Evolutionary conservation across 2,797 vertebrate genomes (phyloP).

Genomic region (Bryconaethiops microstoma): DNA sequence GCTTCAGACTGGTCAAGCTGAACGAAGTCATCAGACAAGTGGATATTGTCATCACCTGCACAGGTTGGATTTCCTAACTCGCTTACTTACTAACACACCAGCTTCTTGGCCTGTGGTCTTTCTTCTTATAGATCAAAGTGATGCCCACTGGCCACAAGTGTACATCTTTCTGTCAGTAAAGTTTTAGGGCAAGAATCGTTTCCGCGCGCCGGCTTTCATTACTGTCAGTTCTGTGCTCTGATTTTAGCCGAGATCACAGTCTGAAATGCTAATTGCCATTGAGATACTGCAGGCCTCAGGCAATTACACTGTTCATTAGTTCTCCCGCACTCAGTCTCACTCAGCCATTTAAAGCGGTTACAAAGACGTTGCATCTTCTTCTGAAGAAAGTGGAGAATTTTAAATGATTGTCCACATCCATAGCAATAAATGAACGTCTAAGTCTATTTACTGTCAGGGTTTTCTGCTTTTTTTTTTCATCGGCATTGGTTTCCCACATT

Average conservation of each 20-base stretch:
- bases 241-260: slow-evolving; percentile 22
- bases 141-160: not conserved
- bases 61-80: slow-evolving; percentile 75
- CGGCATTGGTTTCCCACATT: not conserved
- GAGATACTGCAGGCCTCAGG: slow-evolving; percentile 13
- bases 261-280: slow-evolving; percentile 23
- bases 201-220: not conserved
- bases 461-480: not conserved
- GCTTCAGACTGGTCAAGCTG: slow-evolving; percentile 96
- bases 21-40: slow-evolving; percentile 97
- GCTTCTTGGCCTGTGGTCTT: not conserved
- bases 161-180: not conserved
- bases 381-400: not conserved
- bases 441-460: not conserved
- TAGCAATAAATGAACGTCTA: not conserved
- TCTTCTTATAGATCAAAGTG: not conserved
- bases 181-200: not conserved
- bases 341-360: slow-evolving; percentile 7
- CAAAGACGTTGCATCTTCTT: not conserved
- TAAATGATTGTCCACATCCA: not conserved
- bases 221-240: slow-evolving; percentile 6
- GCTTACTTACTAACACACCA: not conserved
- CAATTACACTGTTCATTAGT: slow-evolving; percentile 14
- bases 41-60: slow-evolving; percentile 98
- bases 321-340: slow-evolving; percentile 7